Base-by-base conservation (phyloP, 2,888 invertebrate genomes). In the Thereva unica region DNA sequence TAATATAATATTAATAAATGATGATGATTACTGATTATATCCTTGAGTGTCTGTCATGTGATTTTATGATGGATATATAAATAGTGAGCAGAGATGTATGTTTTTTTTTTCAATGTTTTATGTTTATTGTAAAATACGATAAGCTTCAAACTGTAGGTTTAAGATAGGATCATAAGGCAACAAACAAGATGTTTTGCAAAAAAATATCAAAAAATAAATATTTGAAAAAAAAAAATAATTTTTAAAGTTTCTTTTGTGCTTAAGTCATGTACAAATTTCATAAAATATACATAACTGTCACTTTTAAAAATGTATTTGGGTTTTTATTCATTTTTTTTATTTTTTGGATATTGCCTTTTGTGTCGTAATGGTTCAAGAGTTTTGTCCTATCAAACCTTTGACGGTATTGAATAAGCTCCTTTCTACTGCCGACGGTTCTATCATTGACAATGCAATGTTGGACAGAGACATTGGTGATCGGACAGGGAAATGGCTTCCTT, bases 211-310 rank as follows among this genome's bases (percentile, higher is more conserved):
- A 23, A 23, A 23, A 61, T 61, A 61, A 61, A 61, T 40, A 61
- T 41, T 61, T 61, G 50, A 61, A 61, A 61, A 23, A 23, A n/a
- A 23, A 23, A 23, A 23, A 61, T 41, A 49, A 61, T 61, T 61
- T 61, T 50, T 61, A 50, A 61, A 61, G 23, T 23, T 23, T 50
- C 42, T 37, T 61, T 61, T 61, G 61, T 61, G 61, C 61, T 49
- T 61, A 61, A 61, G 61, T 61, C 61, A 50, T 61, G 61, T 61
- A 61, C 61, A 61, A 61, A 61, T 50, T 61, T 61, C 57, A 47
- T 61, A 49, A 61, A 50, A 61, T 61, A 59, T 55, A 61, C 61
- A 40, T 61, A 61, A 61, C 61, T 61, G 61, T 61, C 61, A 61
- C 61, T 61, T 61, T 61, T 61, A 61, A 61, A 50, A 23, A 23